Evolutionary conservation across 2,797 vertebrate genomes (phyloP).

Genomic region (Capromys pilorides): DNA sequence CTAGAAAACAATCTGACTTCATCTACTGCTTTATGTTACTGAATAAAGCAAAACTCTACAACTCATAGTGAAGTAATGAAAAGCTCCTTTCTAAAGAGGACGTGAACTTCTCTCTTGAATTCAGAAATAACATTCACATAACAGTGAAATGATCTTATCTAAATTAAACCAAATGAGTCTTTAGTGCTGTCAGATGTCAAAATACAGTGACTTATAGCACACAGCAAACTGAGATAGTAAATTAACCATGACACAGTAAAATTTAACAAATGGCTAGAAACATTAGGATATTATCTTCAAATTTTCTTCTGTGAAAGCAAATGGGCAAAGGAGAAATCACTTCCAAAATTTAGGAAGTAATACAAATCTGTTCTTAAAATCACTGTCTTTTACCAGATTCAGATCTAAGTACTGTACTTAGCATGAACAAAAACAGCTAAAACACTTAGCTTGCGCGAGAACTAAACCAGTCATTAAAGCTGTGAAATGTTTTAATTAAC

Average conservation of each 20-base stretch:
- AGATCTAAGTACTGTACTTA: neutral
- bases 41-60: neutral
- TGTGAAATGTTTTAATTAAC: neutral
- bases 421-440: neutral
- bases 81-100: neutral
- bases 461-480: neutral
- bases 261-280: neutral
- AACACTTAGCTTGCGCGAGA: neutral
- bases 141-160: neutral
- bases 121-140: neutral
- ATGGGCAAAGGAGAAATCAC: neutral
- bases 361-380: constrained; percentile 2
- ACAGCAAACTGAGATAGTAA: neutral
- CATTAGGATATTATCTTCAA: neutral
- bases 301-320: constrained; percentile 44
- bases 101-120: neutral
- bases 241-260: neutral
- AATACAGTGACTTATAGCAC: neutral
- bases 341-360: constrained; percentile 3
- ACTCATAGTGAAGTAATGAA: neutral
- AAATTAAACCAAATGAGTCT: neutral
- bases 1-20: neutral
- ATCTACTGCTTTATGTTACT: neutral
- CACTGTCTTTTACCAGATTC: neutral
- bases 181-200: neutral